Base-by-base conservation (phyloP, 1,140 invertebrate species). In the Drosophila lini region DNA sequence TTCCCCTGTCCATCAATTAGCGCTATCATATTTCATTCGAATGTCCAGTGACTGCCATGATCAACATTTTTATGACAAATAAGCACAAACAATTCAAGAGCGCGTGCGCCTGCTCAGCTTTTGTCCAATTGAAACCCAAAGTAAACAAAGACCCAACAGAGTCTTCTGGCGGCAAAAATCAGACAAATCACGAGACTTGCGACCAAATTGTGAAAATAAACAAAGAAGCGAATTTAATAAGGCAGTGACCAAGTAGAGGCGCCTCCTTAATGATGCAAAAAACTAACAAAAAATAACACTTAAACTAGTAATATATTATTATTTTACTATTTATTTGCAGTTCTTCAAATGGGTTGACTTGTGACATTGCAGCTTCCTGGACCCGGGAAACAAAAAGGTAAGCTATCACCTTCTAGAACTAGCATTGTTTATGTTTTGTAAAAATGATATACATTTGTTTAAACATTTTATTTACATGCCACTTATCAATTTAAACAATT, bases 321-420 rank as follows among this genome's bases (percentile, higher is more conserved):
- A 28, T 28, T 28, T 6, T 28, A 28, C 5, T 28, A 28, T 42
- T 34, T 10, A 15, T 19, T 79, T 91, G 9, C 81, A 91, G 90
- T 91, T 90, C 78, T 86, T 91, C 90, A 91, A 89, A 91, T 91
- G 90, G 90, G 90, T 91, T 91, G 90, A 91, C 75, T 91, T 91
- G 90, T 83, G 88, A 91, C 63, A 88, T 78, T 80, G 76, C 70
- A 85, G 71, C 85, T 88, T 91, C 90, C 90, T 91, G 90, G 81
- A 91, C 90, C 90, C 90, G 90, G 90, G 90, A 91, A 90, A 82
- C 84, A 91, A 91, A 55, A 91, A 91, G 90, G 90, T 91, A 80
- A 89, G 68, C 16, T 2, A n/a, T 11, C 15, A 48, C 16, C 16
- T 15, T 13, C 11, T 4, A n/a, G 22, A 6, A 28, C 32, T 65